Base-by-base conservation (phyloP, 2,888 invertebrate genomes). In the Acronicta alni region DNA sequence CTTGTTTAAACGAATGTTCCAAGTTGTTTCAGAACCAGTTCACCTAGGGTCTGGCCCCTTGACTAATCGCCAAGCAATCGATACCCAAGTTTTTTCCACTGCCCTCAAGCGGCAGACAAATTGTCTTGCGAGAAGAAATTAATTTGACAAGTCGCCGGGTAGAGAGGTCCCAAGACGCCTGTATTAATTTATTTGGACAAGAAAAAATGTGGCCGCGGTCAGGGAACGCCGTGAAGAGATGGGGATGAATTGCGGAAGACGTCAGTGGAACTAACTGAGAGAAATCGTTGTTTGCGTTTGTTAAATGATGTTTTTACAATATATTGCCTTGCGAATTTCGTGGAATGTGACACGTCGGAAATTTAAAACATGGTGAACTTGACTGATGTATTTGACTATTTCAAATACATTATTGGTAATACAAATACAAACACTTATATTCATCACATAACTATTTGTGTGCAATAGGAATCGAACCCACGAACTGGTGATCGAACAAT, bases 61-160 rank as follows among this genome's bases (percentile, higher is more conserved):
- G 79, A 90, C 88, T 90, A 90, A 92, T 92, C 87, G 90, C 78
- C 82, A 60, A 81, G 84, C 90, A 87, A 91, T 91, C 92, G 90
- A 92, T 89, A 86, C 84, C 72, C 77, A 80, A 84, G 89, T 84
- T 90, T 94, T 94, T 93, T 93, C 89, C 84, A 78, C 75, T 79
- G 76, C 86, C 89, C 88, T 80, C 82, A 79, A 83, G 84, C 87
- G 80, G 73, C 86, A 91, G 92, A 93, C 93, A 93, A 93, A 93
- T 94, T 89, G 93, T 92, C 92, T 92, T 90, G 88, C 89, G 86
- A 90, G 91, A 88, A 90, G 89, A 93, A 93, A 94, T 94, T 94
- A 94, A 94, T 94, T 94, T 94, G 94, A 93, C 93, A 92, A 92
- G 91, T 90, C 83, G 81, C 81, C 82, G 75, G 75, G 75, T 86